phyloP scores from a whole-genome alignment of 2,797 vertebrate species.

The Pangasius larnaudii region DNA sequence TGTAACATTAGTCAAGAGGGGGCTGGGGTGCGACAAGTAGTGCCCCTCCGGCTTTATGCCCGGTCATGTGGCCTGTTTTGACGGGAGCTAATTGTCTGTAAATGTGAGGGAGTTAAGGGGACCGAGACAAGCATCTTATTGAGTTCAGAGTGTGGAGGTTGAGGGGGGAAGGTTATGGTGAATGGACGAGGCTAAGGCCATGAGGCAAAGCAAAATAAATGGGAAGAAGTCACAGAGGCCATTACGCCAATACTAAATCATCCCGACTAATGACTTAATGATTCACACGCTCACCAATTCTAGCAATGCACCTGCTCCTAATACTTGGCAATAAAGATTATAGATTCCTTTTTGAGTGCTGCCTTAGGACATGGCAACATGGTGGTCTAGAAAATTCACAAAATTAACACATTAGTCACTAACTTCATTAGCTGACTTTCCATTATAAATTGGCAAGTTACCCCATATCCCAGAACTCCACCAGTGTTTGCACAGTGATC shows the following conservation, averaged over 20 bases:
- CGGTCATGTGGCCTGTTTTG: constrained; percentile 68
- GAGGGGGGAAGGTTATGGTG: background rate
- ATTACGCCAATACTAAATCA: constrained; percentile 29
- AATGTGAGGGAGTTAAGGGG: constrained; percentile 61
- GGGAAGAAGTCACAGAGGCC: constrained; percentile 21
- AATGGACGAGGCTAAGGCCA: background rate
- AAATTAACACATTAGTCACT: background rate
- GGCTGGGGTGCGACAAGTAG: constrained; percentile 48
- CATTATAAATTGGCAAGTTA: constrained; percentile 1
- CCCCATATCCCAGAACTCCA: background rate
- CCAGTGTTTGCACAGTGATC: background rate
- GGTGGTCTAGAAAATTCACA: constrained; percentile 1
- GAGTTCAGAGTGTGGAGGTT: constrained; percentile 24
- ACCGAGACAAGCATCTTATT: constrained; percentile 23
- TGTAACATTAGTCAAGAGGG: constrained; percentile 67
- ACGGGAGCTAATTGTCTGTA: constrained; percentile 72
- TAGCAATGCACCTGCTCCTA: constrained; percentile 45
- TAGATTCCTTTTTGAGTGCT: background rate
- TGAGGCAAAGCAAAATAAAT: constrained; percentile 26
- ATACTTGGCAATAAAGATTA: constrained; percentile 9
- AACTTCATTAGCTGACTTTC: constrained; percentile 13
- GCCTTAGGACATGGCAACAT: background rate
- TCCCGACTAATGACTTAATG: constrained; percentile 30
- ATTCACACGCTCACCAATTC: constrained; percentile 34
- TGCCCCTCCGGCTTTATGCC: constrained; percentile 56